These are phyloP conservation scores for Geopemphigus sp. DNA, from an alignment of 1,140 invertebrate genomes.

Conservation along the genomic window DNA sequence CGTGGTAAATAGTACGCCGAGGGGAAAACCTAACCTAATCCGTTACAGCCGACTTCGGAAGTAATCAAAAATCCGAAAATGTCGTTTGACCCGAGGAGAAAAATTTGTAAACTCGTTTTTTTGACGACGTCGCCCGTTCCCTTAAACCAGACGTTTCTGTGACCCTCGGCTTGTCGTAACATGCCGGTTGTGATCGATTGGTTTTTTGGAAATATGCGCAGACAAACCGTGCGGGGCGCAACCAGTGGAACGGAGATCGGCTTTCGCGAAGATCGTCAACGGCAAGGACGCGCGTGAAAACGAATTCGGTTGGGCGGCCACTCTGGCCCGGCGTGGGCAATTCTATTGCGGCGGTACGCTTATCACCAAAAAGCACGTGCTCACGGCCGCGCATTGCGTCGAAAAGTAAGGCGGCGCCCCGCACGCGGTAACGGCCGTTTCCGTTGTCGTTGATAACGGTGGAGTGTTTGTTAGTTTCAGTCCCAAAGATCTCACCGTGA, in stretches of 20 bases:
- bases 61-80: too few species aligned
- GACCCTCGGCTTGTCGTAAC: too few species aligned
- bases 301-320: constrained; percentile 78
- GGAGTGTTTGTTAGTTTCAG: background rate
- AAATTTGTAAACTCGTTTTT: too few species aligned
- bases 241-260: background rate
- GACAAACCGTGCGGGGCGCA: constrained; percentile 17
- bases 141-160: too few species aligned
- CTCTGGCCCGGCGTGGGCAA: constrained; percentile 72
- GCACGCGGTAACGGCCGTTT: too few species aligned
- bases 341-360: constrained; percentile 86
- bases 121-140: too few species aligned
- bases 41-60: too few species aligned
- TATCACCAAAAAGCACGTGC: constrained; percentile 67
- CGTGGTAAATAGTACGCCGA: too few species aligned
- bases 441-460: too few species aligned
- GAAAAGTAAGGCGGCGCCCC: constrained; percentile 53
- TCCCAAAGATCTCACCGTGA: constrained; percentile 49
- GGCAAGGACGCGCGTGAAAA: constrained; percentile 66
- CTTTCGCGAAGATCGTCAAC: constrained; percentile 64
- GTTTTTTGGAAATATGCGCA: background rate
- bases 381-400: constrained; percentile 85
- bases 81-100: too few species aligned
- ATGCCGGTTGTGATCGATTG: too few species aligned
- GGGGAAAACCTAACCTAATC: too few species aligned